Percentiles rank a stretch among this genome's conserved stretches.
Conservation (phyloP, 2,113 vertebrate genomes). For the Lagenorhynchus albirostris region DNA sequence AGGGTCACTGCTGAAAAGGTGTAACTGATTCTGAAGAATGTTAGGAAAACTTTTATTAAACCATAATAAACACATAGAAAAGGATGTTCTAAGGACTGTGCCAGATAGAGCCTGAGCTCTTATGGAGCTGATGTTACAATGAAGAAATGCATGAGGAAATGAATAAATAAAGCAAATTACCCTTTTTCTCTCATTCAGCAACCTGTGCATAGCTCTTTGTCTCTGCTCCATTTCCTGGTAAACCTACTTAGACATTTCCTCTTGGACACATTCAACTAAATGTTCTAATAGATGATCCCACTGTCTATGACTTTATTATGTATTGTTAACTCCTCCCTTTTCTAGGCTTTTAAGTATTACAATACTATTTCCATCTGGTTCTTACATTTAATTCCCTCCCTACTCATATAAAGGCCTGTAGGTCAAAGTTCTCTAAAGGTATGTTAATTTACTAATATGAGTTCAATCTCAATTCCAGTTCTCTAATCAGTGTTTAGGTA, state of each 20-base stretch:
- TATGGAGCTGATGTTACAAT: neutral
- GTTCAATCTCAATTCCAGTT: slow-evolving; percentile 26
- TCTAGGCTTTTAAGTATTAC: neutral
- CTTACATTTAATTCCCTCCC: neutral
- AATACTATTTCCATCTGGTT: neutral
- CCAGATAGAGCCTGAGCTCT: neutral
- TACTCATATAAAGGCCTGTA: neutral
- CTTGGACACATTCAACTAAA: neutral
- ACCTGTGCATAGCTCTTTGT: neutral
- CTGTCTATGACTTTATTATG: neutral
- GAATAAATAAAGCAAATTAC: neutral
- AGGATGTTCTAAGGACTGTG: neutral
- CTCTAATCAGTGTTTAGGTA: neutral
- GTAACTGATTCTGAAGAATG: neutral
- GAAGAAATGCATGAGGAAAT: neutral
- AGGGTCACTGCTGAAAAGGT: neutral
- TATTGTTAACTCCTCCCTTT: neutral
- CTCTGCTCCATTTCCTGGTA: neutral
- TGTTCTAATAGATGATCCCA: neutral
- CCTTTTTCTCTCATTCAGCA: neutral
- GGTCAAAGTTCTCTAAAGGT: neutral
- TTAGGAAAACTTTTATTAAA: neutral
- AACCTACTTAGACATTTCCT: neutral
- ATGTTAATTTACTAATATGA: neutral
- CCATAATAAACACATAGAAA: neutral